Evolutionary conservation across 2,797 vertebrate species (phyloP).

Genomic region (Eulemur albifrons): DNA sequence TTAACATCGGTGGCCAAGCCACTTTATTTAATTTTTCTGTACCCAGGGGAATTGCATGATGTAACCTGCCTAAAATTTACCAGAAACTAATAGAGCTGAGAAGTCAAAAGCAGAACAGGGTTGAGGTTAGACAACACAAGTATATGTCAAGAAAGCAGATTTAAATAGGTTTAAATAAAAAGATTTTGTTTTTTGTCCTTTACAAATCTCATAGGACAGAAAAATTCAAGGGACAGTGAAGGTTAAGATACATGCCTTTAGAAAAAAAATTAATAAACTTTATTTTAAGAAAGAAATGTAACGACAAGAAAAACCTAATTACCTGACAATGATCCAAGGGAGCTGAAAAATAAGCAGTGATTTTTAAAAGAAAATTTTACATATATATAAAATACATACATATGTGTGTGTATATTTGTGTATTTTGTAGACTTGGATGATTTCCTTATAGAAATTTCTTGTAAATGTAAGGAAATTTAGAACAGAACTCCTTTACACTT

Average conservation of each 20-base stretch:
- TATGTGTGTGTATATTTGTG: background rate
- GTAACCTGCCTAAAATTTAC: background rate
- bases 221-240: background rate
- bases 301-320: background rate
- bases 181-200: background rate
- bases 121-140: background rate
- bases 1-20: background rate
- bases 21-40: slow-evolving; percentile 27
- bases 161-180: background rate
- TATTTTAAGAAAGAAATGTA: background rate
- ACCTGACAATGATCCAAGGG: background rate
- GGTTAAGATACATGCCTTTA: background rate
- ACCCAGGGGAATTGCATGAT: background rate
- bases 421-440: background rate
- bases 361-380: background rate
- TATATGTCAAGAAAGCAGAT: background rate
- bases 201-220: background rate
- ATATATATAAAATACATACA: too few relatives aligned
- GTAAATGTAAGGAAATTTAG: background rate
- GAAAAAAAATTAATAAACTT: background rate
- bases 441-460: background rate
- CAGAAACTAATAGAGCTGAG: background rate
- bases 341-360: background rate
- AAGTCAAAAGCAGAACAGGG: background rate
- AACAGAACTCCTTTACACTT: background rate